Conservation (phyloP, 1,140 invertebrate species). For the Megathymus violae region DNA sequence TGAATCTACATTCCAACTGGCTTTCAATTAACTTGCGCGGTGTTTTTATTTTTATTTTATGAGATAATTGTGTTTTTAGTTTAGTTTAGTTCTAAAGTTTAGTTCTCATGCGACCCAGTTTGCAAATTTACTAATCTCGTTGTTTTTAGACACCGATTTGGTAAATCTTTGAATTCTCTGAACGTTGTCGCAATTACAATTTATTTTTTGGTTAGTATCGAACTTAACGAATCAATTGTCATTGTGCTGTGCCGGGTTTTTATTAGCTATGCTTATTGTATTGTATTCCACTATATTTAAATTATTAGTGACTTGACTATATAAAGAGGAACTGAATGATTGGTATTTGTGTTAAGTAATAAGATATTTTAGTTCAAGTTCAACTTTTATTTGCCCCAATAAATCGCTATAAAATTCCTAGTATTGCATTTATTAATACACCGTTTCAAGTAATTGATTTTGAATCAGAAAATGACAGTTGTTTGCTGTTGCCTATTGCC, state of each 20-base stretch:
- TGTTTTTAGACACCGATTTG: constrained; percentile 2
- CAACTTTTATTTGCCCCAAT: no score
- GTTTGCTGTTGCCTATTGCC: no score
- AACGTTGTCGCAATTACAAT: constrained; percentile 2
- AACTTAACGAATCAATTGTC: neutral
- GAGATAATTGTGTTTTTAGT: neutral
- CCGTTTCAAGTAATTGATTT: no score
- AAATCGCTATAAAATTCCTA: no score
- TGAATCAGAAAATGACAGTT: no score
- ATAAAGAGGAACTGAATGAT: neutral
- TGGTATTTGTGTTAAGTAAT: neutral
- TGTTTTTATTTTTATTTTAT: neutral
- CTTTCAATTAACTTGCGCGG: neutral
- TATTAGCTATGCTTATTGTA: neutral
- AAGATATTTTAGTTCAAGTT: neutral
- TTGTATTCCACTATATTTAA: neutral
- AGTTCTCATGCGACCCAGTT: neutral
- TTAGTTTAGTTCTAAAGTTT: neutral
- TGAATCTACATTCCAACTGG: no score
- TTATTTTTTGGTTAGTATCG: constrained; percentile 9
- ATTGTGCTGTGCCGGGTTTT: neutral
- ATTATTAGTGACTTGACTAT: neutral
- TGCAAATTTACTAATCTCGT: neutral
- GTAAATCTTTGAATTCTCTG: neutral
- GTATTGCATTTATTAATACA: no score